phyloP scores from a whole-genome alignment of 1,140 invertebrate species.

The Ridgeia piscesae region DNA sequence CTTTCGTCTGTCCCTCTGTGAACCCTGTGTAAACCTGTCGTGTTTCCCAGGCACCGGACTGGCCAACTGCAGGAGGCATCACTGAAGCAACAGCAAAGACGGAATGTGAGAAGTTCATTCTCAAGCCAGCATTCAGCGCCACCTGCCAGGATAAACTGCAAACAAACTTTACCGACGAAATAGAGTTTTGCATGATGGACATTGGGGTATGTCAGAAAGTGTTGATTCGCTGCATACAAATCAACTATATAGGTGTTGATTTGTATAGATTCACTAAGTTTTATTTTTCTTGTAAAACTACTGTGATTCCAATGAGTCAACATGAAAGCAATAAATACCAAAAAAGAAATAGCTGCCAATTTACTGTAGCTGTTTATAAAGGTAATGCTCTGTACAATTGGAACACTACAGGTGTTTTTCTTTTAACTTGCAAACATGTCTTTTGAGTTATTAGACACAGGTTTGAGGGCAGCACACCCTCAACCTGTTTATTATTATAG shows the following conservation, averaged over 20 bases:
- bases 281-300: too few relatives aligned
- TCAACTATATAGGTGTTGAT: not conserved
- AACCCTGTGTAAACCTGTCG: not conserved
- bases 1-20: not conserved
- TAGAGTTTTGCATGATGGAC: not conserved
- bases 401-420: too few relatives aligned
- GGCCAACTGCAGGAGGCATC: not conserved
- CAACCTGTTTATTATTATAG: too few relatives aligned
- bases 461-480: too few relatives aligned
- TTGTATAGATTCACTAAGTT: too few relatives aligned
- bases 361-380: too few relatives aligned
- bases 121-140: not conserved
- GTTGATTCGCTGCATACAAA: not conserved
- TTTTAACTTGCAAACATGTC: too few relatives aligned
- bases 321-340: too few relatives aligned
- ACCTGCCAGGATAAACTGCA: not conserved
- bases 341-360: too few relatives aligned
- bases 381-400: too few relatives aligned
- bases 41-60: not conserved
- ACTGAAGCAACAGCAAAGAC: not conserved
- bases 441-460: too few relatives aligned
- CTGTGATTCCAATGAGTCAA: too few relatives aligned
- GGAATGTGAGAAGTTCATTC: not conserved
- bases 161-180: not conserved
- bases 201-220: not conserved